Conservation (phyloP, 1,140 invertebrate genomes). For the Dreissena polymorpha region DNA sequence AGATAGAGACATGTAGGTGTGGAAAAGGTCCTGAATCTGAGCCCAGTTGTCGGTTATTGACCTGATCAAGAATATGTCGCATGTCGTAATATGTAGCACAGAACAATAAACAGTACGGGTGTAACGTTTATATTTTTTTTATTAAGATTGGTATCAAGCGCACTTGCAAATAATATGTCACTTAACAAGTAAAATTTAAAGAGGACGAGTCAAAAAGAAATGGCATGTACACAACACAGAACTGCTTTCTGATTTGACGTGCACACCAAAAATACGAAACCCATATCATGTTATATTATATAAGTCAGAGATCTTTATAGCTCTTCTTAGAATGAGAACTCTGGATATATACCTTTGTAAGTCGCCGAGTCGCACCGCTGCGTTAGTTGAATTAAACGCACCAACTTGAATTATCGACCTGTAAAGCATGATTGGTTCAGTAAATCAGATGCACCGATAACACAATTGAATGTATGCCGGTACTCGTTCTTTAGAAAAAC, state of each 20-base stretch:
- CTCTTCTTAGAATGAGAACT: neutral
- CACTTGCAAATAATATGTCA: no score
- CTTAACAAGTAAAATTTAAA: no score
- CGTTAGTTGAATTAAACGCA: neutral
- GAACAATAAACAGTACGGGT: neutral
- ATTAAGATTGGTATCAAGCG: no score
- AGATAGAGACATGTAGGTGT: neutral
- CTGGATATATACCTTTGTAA: conserved; percentile 1
- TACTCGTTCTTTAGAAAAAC: no score
- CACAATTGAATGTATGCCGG: no score
- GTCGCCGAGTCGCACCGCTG: neutral
- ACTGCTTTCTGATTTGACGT: neutral
- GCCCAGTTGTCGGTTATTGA: conserved; percentile 28
- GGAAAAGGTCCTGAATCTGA: conserved; percentile 37
- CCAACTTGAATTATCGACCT: no score
- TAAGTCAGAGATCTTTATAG: neutral
- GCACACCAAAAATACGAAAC: neutral
- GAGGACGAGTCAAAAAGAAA: no score
- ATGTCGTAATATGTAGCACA: neutral
- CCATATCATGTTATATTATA: neutral
- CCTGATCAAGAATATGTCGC: conserved; percentile 17
- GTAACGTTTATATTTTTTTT: no score
- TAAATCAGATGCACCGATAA: no score
- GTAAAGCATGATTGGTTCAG: no score
- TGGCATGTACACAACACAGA: no score